These are phyloP conservation scores for Paedocypris sp. DNA, from an alignment of 2,113 vertebrate species.

Conservation along the genomic window DNA sequence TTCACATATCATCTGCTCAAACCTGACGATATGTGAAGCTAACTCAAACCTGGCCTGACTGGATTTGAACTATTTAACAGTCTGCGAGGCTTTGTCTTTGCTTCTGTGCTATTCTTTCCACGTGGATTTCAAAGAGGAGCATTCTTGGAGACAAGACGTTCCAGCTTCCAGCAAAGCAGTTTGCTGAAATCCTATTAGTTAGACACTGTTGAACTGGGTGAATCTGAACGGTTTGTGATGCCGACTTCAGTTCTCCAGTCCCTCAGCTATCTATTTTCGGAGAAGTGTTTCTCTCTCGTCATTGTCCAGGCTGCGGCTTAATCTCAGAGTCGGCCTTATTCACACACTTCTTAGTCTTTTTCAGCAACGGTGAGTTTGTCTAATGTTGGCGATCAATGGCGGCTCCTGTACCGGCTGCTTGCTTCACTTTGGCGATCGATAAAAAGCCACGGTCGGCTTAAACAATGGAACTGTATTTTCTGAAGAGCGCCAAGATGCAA, in stretches of 20 bases:
- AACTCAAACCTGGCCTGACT: slow-evolving; percentile 14
- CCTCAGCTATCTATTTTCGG: slow-evolving; percentile 19
- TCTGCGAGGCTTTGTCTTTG: slow-evolving; percentile 4
- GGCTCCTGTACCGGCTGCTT: background rate
- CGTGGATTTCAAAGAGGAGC: slow-evolving; percentile 15
- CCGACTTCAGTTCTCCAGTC: slow-evolving; percentile 18
- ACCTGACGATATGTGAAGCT: too few species aligned
- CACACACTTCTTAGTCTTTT: background rate
- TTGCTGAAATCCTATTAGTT: slow-evolving; percentile 24
- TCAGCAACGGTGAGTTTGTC: background rate
- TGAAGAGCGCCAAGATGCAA: background rate
- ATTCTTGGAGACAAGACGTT: slow-evolving; percentile 17
- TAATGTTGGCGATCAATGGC: background rate
- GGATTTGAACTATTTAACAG: slow-evolving; percentile 11
- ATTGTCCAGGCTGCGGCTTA: slow-evolving; percentile 12
- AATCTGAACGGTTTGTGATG: slow-evolving; percentile 20
- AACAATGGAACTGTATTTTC: background rate
- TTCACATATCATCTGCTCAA: too few species aligned
- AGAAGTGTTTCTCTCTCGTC: background rate
- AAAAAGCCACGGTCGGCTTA: background rate
- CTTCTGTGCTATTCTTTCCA: background rate
- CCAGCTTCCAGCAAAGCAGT: slow-evolving; percentile 24
- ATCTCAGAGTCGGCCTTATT: slow-evolving; percentile 6
- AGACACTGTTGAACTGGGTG: slow-evolving; percentile 20
- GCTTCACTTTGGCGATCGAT: background rate